These are phyloP conservation scores for Diorhabda elongata DNA, from an alignment of 1,140 invertebrate species.

Conservation along the genomic window DNA sequence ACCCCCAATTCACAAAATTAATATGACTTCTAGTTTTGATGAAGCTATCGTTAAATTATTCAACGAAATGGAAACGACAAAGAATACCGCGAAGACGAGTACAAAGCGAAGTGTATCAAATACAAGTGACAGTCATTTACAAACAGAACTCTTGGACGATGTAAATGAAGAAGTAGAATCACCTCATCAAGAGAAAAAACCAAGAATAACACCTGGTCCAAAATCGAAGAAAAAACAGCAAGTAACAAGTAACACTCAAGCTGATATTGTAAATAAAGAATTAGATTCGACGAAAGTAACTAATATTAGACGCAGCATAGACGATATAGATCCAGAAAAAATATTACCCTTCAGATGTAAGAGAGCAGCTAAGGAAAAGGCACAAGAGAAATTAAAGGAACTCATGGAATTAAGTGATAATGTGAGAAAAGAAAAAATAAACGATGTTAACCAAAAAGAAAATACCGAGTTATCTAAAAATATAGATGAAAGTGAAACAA, in stretches of 20 bases:
- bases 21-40: conserved; percentile 26
- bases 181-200: conserved; percentile 9
- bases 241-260: no score
- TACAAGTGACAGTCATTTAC: no score
- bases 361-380: conserved; percentile 29
- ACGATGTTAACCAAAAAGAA: no score
- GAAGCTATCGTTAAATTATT: conserved; percentile 6
- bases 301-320: not conserved
- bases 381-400: conserved; percentile 25
- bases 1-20: conserved; percentile 28
- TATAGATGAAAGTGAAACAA: no score
- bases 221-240: conserved; percentile 19
- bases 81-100: no score
- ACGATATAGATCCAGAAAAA: not conserved
- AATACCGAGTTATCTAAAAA: no score
- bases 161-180: not conserved
- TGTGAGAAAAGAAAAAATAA: not conserved
- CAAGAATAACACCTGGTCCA: conserved; percentile 22
- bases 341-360: conserved; percentile 14
- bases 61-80: no score
- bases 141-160: no score
- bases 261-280: no score
- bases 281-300: not conserved
- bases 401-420: conserved; percentile 23
- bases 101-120: no score